These are phyloP conservation scores for Anthopleura xanthogrammica DNA, from an alignment of 92 coral and sea anemone genomes.

Conservation along the genomic window DNA sequence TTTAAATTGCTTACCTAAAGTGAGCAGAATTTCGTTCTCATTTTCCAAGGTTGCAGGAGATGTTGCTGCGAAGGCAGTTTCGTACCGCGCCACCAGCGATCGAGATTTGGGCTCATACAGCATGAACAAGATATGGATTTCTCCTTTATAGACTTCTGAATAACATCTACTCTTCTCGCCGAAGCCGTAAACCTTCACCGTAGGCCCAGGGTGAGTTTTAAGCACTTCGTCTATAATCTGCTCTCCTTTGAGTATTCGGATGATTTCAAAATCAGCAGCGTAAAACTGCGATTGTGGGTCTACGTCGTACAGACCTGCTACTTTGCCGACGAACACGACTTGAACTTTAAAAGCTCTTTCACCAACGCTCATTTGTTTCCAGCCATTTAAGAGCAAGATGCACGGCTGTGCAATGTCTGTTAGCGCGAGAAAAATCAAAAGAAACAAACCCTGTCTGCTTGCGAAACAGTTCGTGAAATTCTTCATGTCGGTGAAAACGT, in stretches of 20 bases:
- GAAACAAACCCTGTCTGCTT: conserved; percentile 3
- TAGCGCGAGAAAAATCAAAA: conserved; percentile 44
- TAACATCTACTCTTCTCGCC: conserved; percentile 74
- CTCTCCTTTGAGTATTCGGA: conserved; percentile 77
- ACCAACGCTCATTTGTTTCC: conserved; percentile 68
- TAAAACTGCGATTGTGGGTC: conserved; percentile 48
- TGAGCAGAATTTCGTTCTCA: conserved; percentile 66
- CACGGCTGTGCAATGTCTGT: conserved; percentile 70
- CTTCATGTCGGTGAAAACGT: conserved; percentile 11
- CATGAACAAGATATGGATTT: conserved; percentile 75
- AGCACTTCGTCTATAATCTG: conserved; percentile 71
- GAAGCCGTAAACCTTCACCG: conserved; percentile 75
- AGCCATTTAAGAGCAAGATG: conserved; percentile 66
- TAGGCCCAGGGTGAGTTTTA: conserved; percentile 53
- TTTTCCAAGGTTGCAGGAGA: conserved; percentile 70
- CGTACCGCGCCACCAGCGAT: conserved; percentile 73
- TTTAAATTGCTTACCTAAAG: conserved; percentile 73
- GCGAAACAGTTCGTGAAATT: neutral
- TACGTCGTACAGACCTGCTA: conserved; percentile 50
- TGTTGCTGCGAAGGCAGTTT: conserved; percentile 81
- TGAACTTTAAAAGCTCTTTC: conserved; percentile 73
- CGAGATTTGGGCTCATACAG: conserved; percentile 55
- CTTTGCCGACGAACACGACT: conserved; percentile 88
- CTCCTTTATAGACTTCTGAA: conserved; percentile 68
- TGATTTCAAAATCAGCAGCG: conserved; percentile 82